Percentiles rank a stretch among this genome's conserved stretches.
phyloP scores from a whole-genome alignment of 2,797 vertebrate species.

The Microctenopoma stevenorrisi region DNA sequence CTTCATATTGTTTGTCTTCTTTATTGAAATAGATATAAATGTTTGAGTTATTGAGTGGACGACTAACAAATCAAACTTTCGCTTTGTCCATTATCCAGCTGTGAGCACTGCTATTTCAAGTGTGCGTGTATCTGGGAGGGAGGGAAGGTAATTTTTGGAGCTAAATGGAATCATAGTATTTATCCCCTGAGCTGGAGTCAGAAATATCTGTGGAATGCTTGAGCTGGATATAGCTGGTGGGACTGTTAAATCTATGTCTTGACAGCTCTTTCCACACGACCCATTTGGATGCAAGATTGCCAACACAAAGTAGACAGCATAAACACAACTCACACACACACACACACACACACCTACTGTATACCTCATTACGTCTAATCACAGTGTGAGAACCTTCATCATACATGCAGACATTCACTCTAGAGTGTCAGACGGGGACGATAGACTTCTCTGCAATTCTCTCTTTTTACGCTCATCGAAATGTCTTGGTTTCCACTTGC shows the following conservation, averaged over 20 bases:
- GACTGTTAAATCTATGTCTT: conserved; percentile 48
- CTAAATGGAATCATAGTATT: conserved; percentile 45
- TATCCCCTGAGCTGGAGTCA: conserved; percentile 47
- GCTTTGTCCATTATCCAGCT: conserved; percentile 19
- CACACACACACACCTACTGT: conserved; percentile 5
- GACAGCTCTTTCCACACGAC: conserved; percentile 38
- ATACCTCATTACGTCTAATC: conserved; percentile 48
- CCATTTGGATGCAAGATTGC: conserved; percentile 29
- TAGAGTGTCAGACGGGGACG: conserved; percentile 1
- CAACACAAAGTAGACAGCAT: conserved; percentile 12
- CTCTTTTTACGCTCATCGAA: conserved; percentile 4
- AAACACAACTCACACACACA: conserved; percentile 8
- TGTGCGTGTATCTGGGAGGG: conserved; percentile 5
- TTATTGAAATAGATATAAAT: conserved; percentile 16
- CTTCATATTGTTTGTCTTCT: not conserved
- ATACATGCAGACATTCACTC: conserved; percentile 10
- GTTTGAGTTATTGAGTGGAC: conserved; percentile 1
- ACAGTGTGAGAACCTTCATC: conserved; percentile 28
- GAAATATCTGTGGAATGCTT: conserved; percentile 46
- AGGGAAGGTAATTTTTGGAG: conserved; percentile 4
- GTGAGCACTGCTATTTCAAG: not conserved
- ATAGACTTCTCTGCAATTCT: conserved; percentile 1
- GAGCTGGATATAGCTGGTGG: conserved; percentile 39
- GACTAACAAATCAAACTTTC: conserved; percentile 16
- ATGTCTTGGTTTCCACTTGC: conserved; percentile 3